phyloP scores from a whole-genome alignment of 2,888 invertebrate species.

The Lasioglossum pauxillum region DNA sequence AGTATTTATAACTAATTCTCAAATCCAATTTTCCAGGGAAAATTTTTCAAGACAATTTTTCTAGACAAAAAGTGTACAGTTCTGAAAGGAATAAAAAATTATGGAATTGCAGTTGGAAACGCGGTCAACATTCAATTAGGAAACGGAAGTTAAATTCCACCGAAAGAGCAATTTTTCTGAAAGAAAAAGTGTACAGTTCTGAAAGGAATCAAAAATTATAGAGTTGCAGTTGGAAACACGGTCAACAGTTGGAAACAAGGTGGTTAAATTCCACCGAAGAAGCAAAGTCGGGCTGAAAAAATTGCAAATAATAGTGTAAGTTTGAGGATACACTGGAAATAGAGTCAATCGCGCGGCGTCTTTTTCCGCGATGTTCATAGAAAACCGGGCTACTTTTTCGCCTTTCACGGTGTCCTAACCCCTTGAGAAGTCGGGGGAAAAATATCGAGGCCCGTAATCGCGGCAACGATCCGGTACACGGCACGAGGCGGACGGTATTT shows the following conservation, averaged over 20 bases:
- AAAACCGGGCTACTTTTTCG: background rate
- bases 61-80: background rate
- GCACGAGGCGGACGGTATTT: slow-evolving; percentile 68
- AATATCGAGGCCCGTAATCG: slow-evolving; percentile 51
- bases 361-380: background rate
- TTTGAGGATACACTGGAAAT: background rate
- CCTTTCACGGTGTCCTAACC: slow-evolving; percentile 11
- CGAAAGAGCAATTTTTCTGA: background rate
- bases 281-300: background rate
- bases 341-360: background rate
- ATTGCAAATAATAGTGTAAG: background rate
- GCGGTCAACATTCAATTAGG: background rate
- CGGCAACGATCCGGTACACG: slow-evolving; percentile 43
- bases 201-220: background rate
- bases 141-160: background rate
- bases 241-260: background rate
- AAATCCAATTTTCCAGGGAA: background rate
- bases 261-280: background rate
- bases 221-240: background rate
- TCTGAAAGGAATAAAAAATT: background rate
- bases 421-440: slow-evolving; percentile 17
- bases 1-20: background rate
- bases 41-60: no score
- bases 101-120: background rate
- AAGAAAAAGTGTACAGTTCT: background rate